These are phyloP conservation scores for Drosophila setosimentum DNA, from an alignment of 2,888 invertebrate genomes.

Conservation along the genomic window DNA sequence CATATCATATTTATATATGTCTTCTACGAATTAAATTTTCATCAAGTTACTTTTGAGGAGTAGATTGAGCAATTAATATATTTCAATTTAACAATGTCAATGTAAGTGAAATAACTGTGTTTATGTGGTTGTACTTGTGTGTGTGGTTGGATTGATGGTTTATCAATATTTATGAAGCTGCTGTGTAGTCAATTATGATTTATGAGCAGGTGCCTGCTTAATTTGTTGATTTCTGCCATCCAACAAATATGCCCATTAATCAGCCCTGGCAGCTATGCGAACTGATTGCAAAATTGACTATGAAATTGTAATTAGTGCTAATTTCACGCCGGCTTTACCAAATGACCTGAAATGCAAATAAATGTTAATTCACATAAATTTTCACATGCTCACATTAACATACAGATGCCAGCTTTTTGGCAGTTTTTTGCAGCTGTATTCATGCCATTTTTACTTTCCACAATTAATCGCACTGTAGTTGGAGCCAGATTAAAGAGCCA, in stretches of 20 bases:
- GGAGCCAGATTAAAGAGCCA: neutral
- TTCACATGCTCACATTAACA: slow-evolving; percentile 16
- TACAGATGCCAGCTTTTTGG: neutral
- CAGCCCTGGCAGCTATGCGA: slow-evolving; percentile 22
- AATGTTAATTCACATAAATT: slow-evolving; percentile 33
- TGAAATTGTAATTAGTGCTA: slow-evolving; percentile 61
- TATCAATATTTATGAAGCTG: slow-evolving; percentile 54
- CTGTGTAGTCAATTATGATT: slow-evolving; percentile 62
- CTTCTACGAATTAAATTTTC: neutral
- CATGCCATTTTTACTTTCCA: neutral
- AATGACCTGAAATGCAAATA: slow-evolving; percentile 30
- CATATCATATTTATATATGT: neutral
- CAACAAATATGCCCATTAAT: slow-evolving; percentile 27
- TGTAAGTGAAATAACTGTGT: neutral
- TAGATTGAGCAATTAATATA: slow-evolving; percentile 4
- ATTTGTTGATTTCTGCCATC: slow-evolving; percentile 8
- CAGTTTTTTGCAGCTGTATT: slow-evolving; percentile 28
- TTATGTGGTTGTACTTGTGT: neutral
- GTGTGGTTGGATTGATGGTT: slow-evolving; percentile 55
- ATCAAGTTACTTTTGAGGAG: neutral
- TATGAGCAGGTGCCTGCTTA: slow-evolving; percentile 51
- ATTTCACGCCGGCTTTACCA: slow-evolving; percentile 27
- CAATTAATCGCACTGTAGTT: neutral
- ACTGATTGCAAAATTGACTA: slow-evolving; percentile 50
- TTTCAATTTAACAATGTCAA: slow-evolving; percentile 24